These are phyloP conservation scores for Sicus ferrugineus DNA, from an alignment of 2,888 invertebrate species.

Conservation along the genomic window DNA sequence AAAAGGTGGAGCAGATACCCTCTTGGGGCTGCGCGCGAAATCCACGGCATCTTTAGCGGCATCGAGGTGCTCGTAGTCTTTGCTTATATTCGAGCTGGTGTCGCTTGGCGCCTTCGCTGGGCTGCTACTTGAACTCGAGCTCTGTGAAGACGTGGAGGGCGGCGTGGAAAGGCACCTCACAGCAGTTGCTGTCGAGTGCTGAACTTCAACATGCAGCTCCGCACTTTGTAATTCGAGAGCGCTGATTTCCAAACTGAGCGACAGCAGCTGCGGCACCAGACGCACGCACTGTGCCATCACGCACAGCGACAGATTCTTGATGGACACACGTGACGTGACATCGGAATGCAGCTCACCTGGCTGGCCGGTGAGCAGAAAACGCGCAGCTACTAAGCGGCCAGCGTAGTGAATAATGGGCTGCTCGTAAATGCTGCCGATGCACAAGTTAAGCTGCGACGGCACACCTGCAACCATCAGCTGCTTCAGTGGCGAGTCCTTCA, in stretches of 20 bases:
- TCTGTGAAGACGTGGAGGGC: slow-evolving; percentile 3
- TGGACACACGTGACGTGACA: slow-evolving; percentile 82
- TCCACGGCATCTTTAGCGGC: slow-evolving; percentile 37
- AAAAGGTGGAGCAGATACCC: slow-evolving; percentile 37
- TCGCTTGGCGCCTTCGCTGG: slow-evolving; percentile 45
- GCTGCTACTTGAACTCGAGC: slow-evolving; percentile 44
- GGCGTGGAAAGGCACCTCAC: not conserved
- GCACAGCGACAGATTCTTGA: slow-evolving; percentile 85
- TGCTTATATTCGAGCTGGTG: slow-evolving; percentile 51
- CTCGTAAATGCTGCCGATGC: slow-evolving; percentile 61
- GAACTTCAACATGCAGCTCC: slow-evolving; percentile 18
- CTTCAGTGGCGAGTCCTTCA: slow-evolving; percentile 49
- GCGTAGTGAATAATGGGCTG: slow-evolving; percentile 62
- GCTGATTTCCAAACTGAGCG: slow-evolving; percentile 72
- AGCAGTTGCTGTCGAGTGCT: slow-evolving; percentile 35
- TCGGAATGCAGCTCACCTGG: slow-evolving; percentile 73
- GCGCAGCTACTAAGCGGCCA: slow-evolving; percentile 58
- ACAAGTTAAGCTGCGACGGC: slow-evolving; percentile 48
- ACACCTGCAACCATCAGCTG: slow-evolving; percentile 44
- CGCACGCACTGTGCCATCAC: slow-evolving; percentile 80
- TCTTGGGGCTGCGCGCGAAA: slow-evolving; percentile 15
- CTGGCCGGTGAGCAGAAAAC: slow-evolving; percentile 60
- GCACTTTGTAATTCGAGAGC: slow-evolving; percentile 53
- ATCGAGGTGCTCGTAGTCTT: slow-evolving; percentile 50
- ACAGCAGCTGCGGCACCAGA: slow-evolving; percentile 77